Evolutionary conservation across 2,888 invertebrate species (phyloP).

Genomic region (Drosophila neonasuta): DNA sequence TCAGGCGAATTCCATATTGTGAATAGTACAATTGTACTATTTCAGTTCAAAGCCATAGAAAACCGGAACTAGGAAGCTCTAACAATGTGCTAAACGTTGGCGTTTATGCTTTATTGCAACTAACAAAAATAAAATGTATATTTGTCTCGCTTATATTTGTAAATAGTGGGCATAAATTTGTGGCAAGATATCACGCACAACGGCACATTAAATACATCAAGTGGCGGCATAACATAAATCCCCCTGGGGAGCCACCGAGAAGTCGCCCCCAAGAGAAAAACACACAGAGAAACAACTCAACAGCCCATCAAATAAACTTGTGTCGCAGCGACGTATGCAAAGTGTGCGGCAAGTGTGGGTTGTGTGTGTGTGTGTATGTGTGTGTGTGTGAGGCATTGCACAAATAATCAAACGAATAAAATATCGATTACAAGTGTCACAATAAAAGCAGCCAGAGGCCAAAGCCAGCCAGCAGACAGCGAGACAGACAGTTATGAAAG

Average conservation of each 20-base stretch:
- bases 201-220: conserved; percentile 61
- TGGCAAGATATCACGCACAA: conserved; percentile 54
- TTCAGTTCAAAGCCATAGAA: no score
- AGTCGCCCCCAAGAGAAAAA: conserved; percentile 12
- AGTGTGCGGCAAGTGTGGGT: conserved; percentile 17
- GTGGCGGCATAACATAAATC: conserved; percentile 53
- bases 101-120: conserved; percentile 46
- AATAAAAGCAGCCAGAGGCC: conserved; percentile 29
- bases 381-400: conserved; percentile 21
- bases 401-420: conserved; percentile 45
- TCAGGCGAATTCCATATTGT: conserved; percentile 28
- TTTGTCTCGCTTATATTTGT: neutral
- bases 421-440: conserved; percentile 59
- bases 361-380: neutral
- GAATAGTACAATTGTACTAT: no score
- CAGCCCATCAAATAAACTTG: conserved; percentile 60
- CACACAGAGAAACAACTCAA: conserved; percentile 31
- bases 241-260: conserved; percentile 26
- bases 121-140: conserved; percentile 8
- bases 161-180: conserved; percentile 51
- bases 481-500: conserved; percentile 7
- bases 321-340: conserved; percentile 7
- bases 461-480: neutral
- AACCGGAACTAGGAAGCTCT: no score
- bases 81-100: conserved; percentile 8